phyloP scores from a whole-genome alignment of 2,888 invertebrate genomes.

The Uropetala carovei region DNA sequence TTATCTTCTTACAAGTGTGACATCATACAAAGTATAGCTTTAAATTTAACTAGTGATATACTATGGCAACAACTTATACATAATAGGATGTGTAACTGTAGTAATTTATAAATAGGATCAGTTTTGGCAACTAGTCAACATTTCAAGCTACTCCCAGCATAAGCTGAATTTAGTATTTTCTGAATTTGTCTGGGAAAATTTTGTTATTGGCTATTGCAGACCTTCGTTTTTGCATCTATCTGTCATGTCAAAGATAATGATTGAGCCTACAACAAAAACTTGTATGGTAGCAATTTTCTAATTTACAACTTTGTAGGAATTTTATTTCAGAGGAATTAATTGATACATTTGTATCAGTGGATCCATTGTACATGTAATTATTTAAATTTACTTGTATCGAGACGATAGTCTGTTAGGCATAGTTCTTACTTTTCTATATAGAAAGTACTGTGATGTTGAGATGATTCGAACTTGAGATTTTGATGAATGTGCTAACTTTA shows the following conservation, averaged over 20 bases:
- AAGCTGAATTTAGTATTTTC: slow-evolving; percentile 35
- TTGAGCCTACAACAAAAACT: background rate
- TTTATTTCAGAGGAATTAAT: too few species aligned
- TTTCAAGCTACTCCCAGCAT: background rate
- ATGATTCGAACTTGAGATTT: too few species aligned
- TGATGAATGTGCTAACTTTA: too few species aligned
- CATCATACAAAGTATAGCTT: background rate
- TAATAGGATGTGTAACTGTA: background rate
- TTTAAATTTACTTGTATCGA: too few species aligned
- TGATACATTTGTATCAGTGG: too few species aligned
- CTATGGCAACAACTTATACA: background rate
- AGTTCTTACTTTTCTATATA: too few species aligned
- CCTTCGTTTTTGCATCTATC: too few species aligned
- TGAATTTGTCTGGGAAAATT: slow-evolving; percentile 7
- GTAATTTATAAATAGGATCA: background rate
- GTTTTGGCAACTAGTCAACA: slow-evolving; percentile 36
- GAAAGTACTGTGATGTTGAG: too few species aligned
- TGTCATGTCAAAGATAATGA: too few species aligned
- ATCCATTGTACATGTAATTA: too few species aligned
- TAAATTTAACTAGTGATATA: background rate
- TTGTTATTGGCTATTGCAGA: background rate
- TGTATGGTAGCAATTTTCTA: background rate
- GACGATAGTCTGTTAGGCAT: too few species aligned
- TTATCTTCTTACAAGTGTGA: background rate
- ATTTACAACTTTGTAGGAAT: too few species aligned